Percentiles rank a stretch among this genome's conserved stretches.
Evolutionary conservation across 2,797 vertebrate species (phyloP).

Genomic region (Diplodus puntazzo): DNA sequence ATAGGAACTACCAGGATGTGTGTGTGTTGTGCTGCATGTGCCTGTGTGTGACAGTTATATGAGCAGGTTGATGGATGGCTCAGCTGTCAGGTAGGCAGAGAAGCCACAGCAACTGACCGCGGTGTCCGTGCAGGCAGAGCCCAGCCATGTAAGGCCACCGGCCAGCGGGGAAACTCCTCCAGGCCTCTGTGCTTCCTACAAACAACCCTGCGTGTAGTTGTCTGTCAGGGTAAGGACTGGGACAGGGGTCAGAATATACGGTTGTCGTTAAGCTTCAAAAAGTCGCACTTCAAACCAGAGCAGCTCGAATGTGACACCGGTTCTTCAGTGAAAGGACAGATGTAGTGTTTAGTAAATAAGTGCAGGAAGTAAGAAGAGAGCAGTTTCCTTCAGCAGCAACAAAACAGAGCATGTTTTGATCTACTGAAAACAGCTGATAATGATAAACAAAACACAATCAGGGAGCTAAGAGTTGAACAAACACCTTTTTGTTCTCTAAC

Average conservation of each 20-base stretch:
- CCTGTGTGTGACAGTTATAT: slow-evolving; percentile 63
- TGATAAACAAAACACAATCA: neutral
- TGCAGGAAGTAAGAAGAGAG: too few relatives aligned
- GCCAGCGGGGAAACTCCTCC: slow-evolving; percentile 30
- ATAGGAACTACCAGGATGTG: neutral
- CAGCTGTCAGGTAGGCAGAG: slow-evolving; percentile 73
- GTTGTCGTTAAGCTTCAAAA: neutral
- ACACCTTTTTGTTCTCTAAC: neutral
- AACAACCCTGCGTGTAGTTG: neutral
- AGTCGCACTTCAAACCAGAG: neutral
- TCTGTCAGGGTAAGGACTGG: too few relatives aligned
- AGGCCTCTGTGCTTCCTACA: slow-evolving; percentile 7
- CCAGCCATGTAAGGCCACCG: slow-evolving; percentile 71
- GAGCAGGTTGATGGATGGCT: slow-evolving; percentile 72
- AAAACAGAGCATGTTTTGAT: too few relatives aligned
- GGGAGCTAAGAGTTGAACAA: neutral
- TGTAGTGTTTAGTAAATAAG: too few relatives aligned
- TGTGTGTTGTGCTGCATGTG: slow-evolving; percentile 5
- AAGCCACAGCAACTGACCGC: slow-evolving; percentile 48
- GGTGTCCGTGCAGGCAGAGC: slow-evolving; percentile 30
- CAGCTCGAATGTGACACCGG: neutral
- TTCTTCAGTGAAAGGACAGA: neutral
- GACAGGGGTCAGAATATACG: neutral
- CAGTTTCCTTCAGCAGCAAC: too few relatives aligned
- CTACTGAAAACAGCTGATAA: neutral